Conservation (phyloP, 2,888 invertebrate species). For the Elmis aenea region DNA sequence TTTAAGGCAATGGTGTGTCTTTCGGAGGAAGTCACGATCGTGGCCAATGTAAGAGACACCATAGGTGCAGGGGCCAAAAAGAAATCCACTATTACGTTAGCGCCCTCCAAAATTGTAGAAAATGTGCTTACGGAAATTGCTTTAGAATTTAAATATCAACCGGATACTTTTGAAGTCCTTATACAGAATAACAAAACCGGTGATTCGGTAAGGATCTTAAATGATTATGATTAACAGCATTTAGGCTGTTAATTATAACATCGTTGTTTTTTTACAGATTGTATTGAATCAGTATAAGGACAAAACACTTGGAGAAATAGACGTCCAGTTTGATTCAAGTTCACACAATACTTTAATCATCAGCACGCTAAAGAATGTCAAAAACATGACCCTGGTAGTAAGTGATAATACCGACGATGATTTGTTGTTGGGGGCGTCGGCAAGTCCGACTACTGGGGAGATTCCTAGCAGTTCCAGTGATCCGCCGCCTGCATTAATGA, state of each 20-base stretch:
- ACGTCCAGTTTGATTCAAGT: slow-evolving; percentile 39
- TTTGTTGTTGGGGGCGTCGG: slow-evolving; percentile 46
- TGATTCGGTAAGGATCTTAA: slow-evolving; percentile 29
- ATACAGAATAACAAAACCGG: slow-evolving; percentile 32
- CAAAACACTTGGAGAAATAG: slow-evolving; percentile 46
- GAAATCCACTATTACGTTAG: slow-evolving; percentile 34
- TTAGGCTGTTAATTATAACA: slow-evolving; percentile 4
- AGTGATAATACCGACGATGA: slow-evolving; percentile 42
- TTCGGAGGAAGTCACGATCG: slow-evolving; percentile 40
- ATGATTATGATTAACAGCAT: no score
- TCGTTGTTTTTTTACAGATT: slow-evolving; percentile 35
- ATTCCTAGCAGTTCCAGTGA: slow-evolving; percentile 16
- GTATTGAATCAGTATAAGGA: slow-evolving; percentile 44
- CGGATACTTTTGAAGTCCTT: slow-evolving; percentile 45
- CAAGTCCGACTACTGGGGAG: slow-evolving; percentile 42
- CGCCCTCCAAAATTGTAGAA: slow-evolving; percentile 45
- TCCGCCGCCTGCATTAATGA: slow-evolving; percentile 25
- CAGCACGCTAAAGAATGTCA: slow-evolving; percentile 17
- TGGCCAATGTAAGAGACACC: slow-evolving; percentile 37
- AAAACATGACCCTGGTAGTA: slow-evolving; percentile 30
- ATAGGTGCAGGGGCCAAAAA: slow-evolving; percentile 24
- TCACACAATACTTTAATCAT: slow-evolving; percentile 35
- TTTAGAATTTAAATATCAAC: slow-evolving; percentile 46
- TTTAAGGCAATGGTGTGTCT: slow-evolving; percentile 49
- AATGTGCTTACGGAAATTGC: slow-evolving; percentile 49